A percentile compares a stretch with the other conserved stretches of the same genome.
These are phyloP conservation scores for Nomada goodeniana DNA, from an alignment of 2,888 invertebrate species.

Conservation along the genomic window DNA sequence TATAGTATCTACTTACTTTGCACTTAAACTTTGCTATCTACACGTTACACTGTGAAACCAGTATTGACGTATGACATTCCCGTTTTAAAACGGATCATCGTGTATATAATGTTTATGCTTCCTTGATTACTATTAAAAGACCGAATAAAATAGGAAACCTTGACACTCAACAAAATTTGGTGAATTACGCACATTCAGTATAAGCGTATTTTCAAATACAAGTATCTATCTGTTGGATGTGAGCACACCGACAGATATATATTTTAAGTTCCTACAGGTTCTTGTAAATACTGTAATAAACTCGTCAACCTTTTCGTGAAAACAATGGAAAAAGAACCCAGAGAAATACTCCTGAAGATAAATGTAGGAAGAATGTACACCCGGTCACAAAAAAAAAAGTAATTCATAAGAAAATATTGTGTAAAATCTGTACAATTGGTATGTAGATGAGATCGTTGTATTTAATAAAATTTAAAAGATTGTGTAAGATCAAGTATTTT, in stretches of 20 bases:
- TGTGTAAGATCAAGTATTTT: slow-evolving; percentile 22
- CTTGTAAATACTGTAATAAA: slow-evolving; percentile 50
- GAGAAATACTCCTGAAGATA: slow-evolving; percentile 4
- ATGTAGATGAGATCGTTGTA: slow-evolving; percentile 37
- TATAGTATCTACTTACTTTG: slow-evolving; percentile 35
- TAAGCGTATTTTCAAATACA: slow-evolving; percentile 19
- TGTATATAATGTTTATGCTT: slow-evolving; percentile 62
- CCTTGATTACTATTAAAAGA: slow-evolving; percentile 54
- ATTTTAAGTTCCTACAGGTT: slow-evolving; percentile 59
- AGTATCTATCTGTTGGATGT: slow-evolving; percentile 15
- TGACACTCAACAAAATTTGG: slow-evolving; percentile 12
- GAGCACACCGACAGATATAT: slow-evolving; percentile 33
- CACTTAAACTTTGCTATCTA: slow-evolving; percentile 48
- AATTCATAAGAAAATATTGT: slow-evolving; percentile 5
- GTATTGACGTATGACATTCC: slow-evolving; percentile 61
- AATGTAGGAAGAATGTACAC: slow-evolving; percentile 36
- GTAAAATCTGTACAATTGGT: slow-evolving; percentile 39
- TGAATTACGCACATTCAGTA: slow-evolving; percentile 1
- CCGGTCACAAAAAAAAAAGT: background rate
- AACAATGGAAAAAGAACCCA: slow-evolving; percentile 8
- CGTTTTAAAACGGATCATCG: slow-evolving; percentile 41
- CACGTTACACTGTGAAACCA: slow-evolving; percentile 51
- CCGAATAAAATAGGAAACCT: slow-evolving; percentile 20
- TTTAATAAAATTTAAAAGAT: slow-evolving; percentile 42
- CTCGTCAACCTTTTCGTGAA: slow-evolving; percentile 8